Conservation (phyloP, 2,113 vertebrate genomes). For the Mungos mungo region DNA sequence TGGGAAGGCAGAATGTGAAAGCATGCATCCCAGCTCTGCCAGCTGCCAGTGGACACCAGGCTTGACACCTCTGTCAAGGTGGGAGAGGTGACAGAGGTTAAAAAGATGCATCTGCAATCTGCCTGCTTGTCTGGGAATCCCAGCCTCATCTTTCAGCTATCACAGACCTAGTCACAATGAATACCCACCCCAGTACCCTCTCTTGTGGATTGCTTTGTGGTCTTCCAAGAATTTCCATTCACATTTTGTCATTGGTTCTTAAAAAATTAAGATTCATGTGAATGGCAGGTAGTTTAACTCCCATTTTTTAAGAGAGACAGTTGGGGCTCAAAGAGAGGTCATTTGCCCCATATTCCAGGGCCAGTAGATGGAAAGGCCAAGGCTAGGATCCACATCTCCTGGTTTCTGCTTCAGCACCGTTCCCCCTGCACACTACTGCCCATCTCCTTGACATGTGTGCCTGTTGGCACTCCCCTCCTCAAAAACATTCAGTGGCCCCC, state of each 20-base stretch:
- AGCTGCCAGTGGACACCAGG: not conserved
- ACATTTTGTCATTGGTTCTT: not conserved
- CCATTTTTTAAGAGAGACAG: not conserved
- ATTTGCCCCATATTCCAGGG: not conserved
- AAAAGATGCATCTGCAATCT: not conserved
- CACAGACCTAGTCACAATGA: too few species aligned
- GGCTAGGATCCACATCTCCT: not conserved
- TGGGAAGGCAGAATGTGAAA: not conserved
- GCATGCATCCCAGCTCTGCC: not conserved
- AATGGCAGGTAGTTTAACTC: not conserved
- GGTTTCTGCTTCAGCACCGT: not conserved
- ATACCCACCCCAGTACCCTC: not conserved
- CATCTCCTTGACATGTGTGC: not conserved
- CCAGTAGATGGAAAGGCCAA: not conserved
- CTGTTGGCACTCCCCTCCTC: not conserved
- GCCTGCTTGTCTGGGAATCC: not conserved
- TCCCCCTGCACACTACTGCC: not conserved
- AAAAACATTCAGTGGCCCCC: not conserved
- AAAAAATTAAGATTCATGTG: not conserved
- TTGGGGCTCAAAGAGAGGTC: not conserved
- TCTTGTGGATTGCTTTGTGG: not conserved
- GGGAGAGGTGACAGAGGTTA: not conserved
- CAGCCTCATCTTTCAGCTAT: not conserved
- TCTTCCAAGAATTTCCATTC: not conserved
- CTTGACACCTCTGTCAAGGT: not conserved